Evolutionary conservation across 2,888 invertebrate species (phyloP), one percentile per base, ranked within the genome.

Genomic region (Melanostoma mellinum): DNA sequence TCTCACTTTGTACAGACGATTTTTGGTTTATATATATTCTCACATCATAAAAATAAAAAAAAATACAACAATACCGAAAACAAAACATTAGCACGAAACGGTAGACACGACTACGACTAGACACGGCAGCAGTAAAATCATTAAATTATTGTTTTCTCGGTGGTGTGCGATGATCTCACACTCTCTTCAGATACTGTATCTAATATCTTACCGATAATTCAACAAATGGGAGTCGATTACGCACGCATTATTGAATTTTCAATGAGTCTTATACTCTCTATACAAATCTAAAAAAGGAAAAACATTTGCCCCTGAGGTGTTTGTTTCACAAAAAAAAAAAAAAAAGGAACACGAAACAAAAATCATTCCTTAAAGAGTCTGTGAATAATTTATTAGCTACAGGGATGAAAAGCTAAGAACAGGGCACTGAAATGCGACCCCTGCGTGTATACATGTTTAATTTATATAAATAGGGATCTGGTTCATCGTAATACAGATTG

Each of bases 171-270:
- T 53, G 33, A 55, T 68, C 58, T 67, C 65, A 74, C 50, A 63
- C 61, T 72, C 35, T 69, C 6, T n/a, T 9, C 10, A 65, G 32
- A 56, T 71, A 73, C 58, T 58, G 58, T 72, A 58, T 65, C 56
- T 44, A 42, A 33, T 68, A 38, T 46, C 53, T 33, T 3, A 3
- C 46, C 52, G 61, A 73, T 69, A 74, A 75, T 78, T 79, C 84
- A 84, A 79, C 84, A 84, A 84, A 79, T 84, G 69, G 74, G 71
- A 79, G 84, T 84, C 79, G 84, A 84, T 84, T 84, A 84, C 84
- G 84, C 71, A 84, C 79, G 84, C 84, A 84, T 84, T 84, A 84
- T 84, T 84, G 84, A 84, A 84, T 84, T 79, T 75, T 84, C 75
- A 84, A 84, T 79, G 84, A 84, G 82, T 52, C 61, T 79, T 20